phyloP scores from a whole-genome alignment of 2,888 invertebrate genomes.

The Eucera pruinosa region DNA sequence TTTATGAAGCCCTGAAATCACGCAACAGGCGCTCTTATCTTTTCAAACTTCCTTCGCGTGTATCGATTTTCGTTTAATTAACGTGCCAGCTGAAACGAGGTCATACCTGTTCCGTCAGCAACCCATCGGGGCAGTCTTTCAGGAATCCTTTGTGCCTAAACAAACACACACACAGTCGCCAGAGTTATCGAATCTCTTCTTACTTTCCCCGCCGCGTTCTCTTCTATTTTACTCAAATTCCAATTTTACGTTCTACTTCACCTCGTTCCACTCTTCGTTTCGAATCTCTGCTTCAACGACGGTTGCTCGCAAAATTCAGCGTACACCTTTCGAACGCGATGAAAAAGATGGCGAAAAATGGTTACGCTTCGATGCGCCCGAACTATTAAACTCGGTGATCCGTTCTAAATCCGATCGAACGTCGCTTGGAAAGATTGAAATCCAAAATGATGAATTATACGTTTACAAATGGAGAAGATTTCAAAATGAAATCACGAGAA shows the following conservation, averaged over 20 bases:
- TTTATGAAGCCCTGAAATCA: conserved; percentile 96
- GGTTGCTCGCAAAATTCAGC: too few relatives aligned
- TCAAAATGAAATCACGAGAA: too few relatives aligned
- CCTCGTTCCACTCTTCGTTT: too few relatives aligned
- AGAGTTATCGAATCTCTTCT: conserved; percentile 27
- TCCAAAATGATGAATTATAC: too few relatives aligned
- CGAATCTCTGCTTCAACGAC: too few relatives aligned
- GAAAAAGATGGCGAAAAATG: too few relatives aligned
- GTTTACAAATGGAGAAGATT: too few relatives aligned
- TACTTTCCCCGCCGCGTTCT: not conserved
- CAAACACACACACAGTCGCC: conserved; percentile 45
- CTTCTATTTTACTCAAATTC: not conserved
- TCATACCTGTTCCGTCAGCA: conserved; percentile 96
- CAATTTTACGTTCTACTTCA: not conserved
- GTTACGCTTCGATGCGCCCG: too few relatives aligned
- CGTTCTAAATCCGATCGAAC: too few relatives aligned
- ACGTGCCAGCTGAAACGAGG: conserved; percentile 33
- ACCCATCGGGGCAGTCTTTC: conserved; percentile 97
- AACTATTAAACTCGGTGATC: too few relatives aligned
- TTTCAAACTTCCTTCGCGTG: not conserved
- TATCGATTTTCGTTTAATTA: conserved; percentile 44
- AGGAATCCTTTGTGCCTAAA: conserved; percentile 98
- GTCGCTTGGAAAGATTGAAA: too few relatives aligned
- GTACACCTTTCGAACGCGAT: too few relatives aligned
- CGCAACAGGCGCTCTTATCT: conserved; percentile 35